Evolutionary conservation across 2,888 invertebrate genomes (phyloP).

Genomic region (Neocrepidodera transversa): DNA sequence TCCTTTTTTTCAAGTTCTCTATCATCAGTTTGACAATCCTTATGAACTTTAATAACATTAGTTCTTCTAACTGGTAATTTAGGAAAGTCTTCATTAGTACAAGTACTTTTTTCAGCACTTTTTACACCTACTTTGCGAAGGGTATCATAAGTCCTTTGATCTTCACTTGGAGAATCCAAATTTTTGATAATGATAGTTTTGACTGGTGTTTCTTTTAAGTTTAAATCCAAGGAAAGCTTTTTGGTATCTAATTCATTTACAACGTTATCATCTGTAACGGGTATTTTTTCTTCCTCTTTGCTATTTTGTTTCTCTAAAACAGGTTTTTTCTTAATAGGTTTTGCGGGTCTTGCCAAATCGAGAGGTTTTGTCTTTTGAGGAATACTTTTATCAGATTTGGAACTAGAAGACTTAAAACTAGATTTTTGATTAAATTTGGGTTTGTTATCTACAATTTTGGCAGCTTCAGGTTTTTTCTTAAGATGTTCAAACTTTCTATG

Average conservation of each 20-base stretch:
- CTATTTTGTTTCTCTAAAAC: conserved; percentile 15
- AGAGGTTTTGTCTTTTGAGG: conserved; percentile 13
- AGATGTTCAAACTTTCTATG: conserved; percentile 8
- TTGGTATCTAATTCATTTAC: conserved; percentile 23
- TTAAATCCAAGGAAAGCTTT: conserved; percentile 35
- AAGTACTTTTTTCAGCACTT: conserved; percentile 58
- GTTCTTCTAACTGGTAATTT: conserved; percentile 51
- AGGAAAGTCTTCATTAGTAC: conserved; percentile 57
- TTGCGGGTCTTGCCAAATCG: conserved; percentile 5
- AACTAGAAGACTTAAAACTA: neutral
- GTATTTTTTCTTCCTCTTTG: conserved; percentile 16
- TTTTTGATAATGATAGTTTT: conserved; percentile 33
- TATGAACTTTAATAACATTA: conserved; percentile 53
- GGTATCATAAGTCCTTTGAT: conserved; percentile 59
- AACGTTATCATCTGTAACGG: neutral
- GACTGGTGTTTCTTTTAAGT: conserved; percentile 28
- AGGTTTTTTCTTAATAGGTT: conserved; percentile 4
- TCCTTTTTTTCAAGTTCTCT: conserved; percentile 47
- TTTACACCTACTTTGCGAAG: conserved; percentile 56
- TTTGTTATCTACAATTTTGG: conserved; percentile 18
- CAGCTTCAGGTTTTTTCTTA: conserved; percentile 23
- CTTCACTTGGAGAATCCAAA: conserved; percentile 60
- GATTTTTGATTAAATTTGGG: conserved; percentile 20
- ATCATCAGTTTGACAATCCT: conserved; percentile 58
- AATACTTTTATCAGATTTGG: conserved; percentile 23